Conservation (phyloP, 2,113 vertebrate species). For the Sisor rabdophorus region DNA sequence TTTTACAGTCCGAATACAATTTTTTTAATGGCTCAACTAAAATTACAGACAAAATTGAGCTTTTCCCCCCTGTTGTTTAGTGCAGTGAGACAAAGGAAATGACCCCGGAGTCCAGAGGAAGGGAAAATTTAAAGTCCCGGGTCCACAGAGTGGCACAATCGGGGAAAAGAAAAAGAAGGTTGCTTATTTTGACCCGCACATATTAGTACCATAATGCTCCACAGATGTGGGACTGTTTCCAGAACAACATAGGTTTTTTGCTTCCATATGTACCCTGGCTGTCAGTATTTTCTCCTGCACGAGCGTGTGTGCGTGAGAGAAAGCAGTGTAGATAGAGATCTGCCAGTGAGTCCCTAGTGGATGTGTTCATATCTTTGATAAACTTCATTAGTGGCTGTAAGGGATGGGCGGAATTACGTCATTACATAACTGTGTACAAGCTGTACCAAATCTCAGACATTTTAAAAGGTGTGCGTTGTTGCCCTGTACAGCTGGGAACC, state of each 20-base stretch:
- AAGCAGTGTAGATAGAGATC: conserved; percentile 39
- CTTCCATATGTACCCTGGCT: background rate
- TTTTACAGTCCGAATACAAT: conserved; percentile 4
- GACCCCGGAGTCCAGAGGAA: conserved; percentile 54
- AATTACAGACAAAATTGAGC: conserved; percentile 63
- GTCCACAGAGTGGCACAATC: conserved; percentile 30
- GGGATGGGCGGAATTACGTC: conserved; percentile 36
- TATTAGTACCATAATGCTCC: conserved; percentile 39
- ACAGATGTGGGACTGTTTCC: conserved; percentile 51
- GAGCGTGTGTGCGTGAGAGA: conserved; percentile 31
- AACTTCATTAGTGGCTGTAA: conserved; percentile 29
- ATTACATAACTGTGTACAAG: conserved; percentile 40
- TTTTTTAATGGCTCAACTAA: conserved; percentile 57
- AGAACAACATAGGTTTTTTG: conserved; percentile 19
- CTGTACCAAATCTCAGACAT: conserved; percentile 9
- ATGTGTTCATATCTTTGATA: conserved; percentile 21
- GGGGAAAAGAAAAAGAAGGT: conserved; percentile 23
- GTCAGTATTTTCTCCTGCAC: conserved; percentile 16
- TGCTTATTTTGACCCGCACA: conserved; percentile 40
- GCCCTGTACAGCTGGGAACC: background rate
- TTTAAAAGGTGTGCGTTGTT: conserved; percentile 25
- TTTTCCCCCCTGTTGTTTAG: conserved; percentile 67
- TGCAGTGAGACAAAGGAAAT: conserved; percentile 60
- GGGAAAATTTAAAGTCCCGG: conserved; percentile 29
- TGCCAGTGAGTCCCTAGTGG: conserved; percentile 35